Base-by-base conservation (phyloP, 2,797 vertebrate species). In the Rallus crepitans region DNA sequence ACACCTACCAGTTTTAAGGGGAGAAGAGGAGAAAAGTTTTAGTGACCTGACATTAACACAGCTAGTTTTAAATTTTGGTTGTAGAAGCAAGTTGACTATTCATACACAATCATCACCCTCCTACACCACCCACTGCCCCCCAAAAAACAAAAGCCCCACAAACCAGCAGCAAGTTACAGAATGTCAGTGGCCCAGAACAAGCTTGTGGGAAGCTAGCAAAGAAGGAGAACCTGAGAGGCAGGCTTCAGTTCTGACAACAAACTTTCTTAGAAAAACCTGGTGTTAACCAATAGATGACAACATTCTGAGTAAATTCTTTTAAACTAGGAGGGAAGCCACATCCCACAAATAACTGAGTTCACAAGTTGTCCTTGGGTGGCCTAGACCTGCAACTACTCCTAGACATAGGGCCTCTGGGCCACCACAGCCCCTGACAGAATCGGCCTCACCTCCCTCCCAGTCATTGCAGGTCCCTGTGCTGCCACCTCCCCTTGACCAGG, bases 321-420 rank as follows among this genome's bases (percentile, higher is more conserved):
- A 19, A 65, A 12, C 47, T 19, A 19, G 8, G 28, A 57, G 15
- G 37, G 19, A n/a, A 66, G 39, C 28, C 15, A 2, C 57, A 9
- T 57, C 5, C 39, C 28, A 6, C 52, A 23, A 14, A 4, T 7
- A 15, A 21, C 40, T 0, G 0, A 24, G 24, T 37, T 84, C 50
- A 53, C 28, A 21, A 20, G 18, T 0, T 8, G 68, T 15, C 27
- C 42, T 33, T 3, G 60, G 20, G 47, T 5, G 0, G 35, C 59
- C 84, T 7, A 1, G 47, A 16, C 57, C 53, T 2, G 27, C 3
- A 0, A 3, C 23, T 7, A 47, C 37, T 50, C 8, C 27, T 1
- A 1, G 19, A 4, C 1, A 17, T 5, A 6, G 21, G 30, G 30
- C 18, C 1, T 0, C 50, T 15, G 0, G 35, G 33, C 18, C n/a